Evolutionary conservation across 2,113 vertebrate genomes (phyloP), one percentile per base, ranked within the genome.

Genomic region (Xenotilapia longispinis): DNA sequence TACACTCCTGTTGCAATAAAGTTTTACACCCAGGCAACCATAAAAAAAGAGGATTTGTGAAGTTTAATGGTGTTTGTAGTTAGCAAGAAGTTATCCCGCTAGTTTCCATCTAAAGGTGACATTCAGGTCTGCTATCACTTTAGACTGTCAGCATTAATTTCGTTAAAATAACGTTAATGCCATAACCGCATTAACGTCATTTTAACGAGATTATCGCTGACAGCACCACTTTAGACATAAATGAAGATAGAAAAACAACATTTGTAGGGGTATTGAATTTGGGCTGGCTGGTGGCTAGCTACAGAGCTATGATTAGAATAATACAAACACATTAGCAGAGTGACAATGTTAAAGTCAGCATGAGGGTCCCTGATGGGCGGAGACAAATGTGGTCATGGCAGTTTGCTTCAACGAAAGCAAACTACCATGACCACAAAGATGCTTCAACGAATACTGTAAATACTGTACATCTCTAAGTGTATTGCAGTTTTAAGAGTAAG

Each of bases 131-230:
- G 53, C 3, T 54, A 23, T 54, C 6, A 54, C 10, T 54, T 54
- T 23, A 54, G 53, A 54, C 53, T 53, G 8, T 53, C 49, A 53
- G 19, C 49, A 53, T 53, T 2, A n/a, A 53, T 53, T 10, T 53
- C 0, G 49, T 53, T 53, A 53, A n/a, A 51, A n/a, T 9, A 2
- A n/a, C 8, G 17, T 51, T 51, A 51, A 51, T 3, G 47, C 4
- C 47, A 51, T 51, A 51, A 51, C 47, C 17, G 5, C 19, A 53
- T 53, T 53, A 11, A 53, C 51, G 19, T 53, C 5, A 53, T 53
- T 53, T 53, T 53, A 21, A 53, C 2, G 1, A 53, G 19, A 53
- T 53, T 53, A 53, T 21, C 9, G 3, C 51, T 53, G 2, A 21
- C 19, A 53, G 19, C 19, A 53, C 51, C 19, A 13, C 11, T 55